Evolutionary conservation across 2,113 vertebrate species (phyloP).

Genomic region (Cyrtonyx montezumae): DNA sequence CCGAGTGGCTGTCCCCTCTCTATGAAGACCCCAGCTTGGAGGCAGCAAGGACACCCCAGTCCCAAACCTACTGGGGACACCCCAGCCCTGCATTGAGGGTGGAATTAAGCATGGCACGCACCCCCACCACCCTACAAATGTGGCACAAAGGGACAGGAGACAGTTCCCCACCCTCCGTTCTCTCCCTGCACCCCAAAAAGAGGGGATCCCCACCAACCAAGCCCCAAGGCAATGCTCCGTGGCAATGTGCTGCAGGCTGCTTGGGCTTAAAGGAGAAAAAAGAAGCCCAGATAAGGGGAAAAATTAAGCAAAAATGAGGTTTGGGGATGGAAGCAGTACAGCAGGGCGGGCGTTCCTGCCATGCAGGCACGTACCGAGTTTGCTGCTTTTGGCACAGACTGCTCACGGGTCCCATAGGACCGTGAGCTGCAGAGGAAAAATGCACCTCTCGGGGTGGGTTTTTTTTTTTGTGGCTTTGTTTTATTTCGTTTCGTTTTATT

Average conservation of each 20-base stretch:
- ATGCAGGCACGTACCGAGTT: background rate
- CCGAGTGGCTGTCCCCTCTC: background rate
- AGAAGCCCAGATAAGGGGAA: background rate
- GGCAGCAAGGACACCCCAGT: background rate
- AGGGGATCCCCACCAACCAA: background rate
- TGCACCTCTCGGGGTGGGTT: background rate
- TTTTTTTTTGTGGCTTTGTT: no score
- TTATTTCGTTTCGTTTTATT: background rate
- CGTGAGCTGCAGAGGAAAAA: background rate
- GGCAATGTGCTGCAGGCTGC: no score
- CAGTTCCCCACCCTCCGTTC: fast-evolving
- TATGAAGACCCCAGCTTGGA: background rate
- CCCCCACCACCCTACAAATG: background rate
- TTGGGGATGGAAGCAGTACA: background rate
- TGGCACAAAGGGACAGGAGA: background rate
- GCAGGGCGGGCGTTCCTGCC: background rate
- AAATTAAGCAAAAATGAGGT: background rate
- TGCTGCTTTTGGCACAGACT: background rate
- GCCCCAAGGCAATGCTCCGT: background rate
- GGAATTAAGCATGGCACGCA: background rate
- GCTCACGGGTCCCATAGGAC: background rate
- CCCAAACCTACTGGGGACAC: background rate
- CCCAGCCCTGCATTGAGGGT: background rate
- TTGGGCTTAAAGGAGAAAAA: background rate
- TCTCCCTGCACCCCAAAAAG: background rate